Evolutionary conservation across 2,888 invertebrate species (phyloP), one percentile per base, ranked within the genome.

Genomic region (Ptychoptera albimana): DNA sequence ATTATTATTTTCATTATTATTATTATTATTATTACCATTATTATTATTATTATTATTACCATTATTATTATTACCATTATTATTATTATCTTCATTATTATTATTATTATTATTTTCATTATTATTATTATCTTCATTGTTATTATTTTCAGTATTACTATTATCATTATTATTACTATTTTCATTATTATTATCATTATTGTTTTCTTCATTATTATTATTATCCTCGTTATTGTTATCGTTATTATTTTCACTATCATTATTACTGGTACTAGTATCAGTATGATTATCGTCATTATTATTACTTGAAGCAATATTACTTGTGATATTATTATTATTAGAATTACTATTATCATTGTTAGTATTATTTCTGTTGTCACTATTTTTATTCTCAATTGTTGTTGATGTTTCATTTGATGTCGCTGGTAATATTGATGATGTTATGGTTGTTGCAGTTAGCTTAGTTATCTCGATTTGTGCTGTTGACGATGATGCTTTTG

Each of bases 341-440:
- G 9, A 14, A 30, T 39, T 44, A 35, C 2, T 41, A 35, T 35
- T 41, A 29, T 34, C 15, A 39, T 14, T 31, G 39, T 30, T 30
- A 42, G 38, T 35, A 44, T 14, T 43, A 44, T 36, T 43, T 42
- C 37, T 12, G 37, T 16, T 14, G 52, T 44, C 23, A 23, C 23
- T 23, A 23, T 23, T 23, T 23, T 23, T 23, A 23, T 23, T 23
- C 7, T 23, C 23, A 5, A 50, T 46, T 39, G 46, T 48, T 29
- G 51, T 47, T 12, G 51, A 54, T 41, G 54, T 48, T 4, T 55
- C 54, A n/a, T 56, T 42, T 12, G 52, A 54, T 36, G 56, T 52
- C 15, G 58, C 52, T 36, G 59, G 57, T 39, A 58, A 57, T n/a
- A 61, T 55, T 32, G 58, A 58, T 43, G 55, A 53, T 49, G 55